Evolutionary conservation across 2,113 vertebrate genomes (phyloP).

Genomic region (Eulacestoma nigropectus): DNA sequence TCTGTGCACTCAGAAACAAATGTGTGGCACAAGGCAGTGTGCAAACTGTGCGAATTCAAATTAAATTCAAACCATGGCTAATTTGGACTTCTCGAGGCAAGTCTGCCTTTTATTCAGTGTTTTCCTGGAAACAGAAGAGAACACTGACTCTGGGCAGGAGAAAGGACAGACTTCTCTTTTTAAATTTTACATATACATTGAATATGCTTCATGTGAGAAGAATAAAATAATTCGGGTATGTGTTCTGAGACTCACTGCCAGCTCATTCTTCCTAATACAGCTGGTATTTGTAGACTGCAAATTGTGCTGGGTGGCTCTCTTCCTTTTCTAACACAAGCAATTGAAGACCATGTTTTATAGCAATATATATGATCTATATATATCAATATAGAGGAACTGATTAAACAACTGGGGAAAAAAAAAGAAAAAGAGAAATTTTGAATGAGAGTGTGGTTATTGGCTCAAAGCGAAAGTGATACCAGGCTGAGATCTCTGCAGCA

Average conservation of each 20-base stretch:
- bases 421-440: background rate
- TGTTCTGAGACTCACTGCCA: background rate
- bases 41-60: background rate
- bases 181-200: background rate
- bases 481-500: background rate
- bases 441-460: background rate
- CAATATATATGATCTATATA: background rate
- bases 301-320: background rate
- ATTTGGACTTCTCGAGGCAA: background rate
- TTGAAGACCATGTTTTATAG: background rate
- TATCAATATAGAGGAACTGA: background rate
- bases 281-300: background rate
- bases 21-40: background rate
- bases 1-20: background rate
- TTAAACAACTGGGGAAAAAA: background rate
- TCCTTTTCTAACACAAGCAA: background rate
- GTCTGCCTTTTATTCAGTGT: background rate
- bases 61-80: background rate
- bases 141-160: background rate
- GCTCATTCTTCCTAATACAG: background rate
- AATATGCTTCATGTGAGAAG: background rate
- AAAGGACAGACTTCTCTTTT: background rate
- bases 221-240: background rate
- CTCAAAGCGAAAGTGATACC: background rate
- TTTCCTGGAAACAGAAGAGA: background rate